Base-by-base conservation (phyloP, 2,113 vertebrate species). In the Myiozetetes cayanensis region DNA sequence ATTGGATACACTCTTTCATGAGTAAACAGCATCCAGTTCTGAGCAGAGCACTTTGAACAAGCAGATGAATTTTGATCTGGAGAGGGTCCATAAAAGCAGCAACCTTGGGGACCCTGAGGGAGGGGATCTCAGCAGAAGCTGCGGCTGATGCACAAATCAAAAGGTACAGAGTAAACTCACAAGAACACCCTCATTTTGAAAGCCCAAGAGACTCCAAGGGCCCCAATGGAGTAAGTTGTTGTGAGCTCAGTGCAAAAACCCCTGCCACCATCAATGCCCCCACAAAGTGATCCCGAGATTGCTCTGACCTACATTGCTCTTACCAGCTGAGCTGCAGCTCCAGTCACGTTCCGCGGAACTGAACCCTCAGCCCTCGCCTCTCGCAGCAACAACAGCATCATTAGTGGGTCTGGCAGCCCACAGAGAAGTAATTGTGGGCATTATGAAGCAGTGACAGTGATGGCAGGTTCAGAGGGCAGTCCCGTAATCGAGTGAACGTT, bases 231-330 rank as follows among this genome's bases (percentile, higher is more conserved):
- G 6, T 15, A 30, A 31, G 27, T 4, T 31, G 31, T 22, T 61
- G n/a, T 25, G 74, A 79, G 52, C 28, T 19, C 0, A 0, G 31
- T 31, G 22, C n/a, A n/a, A 67, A 41, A 21, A 4, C 12, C 11
- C 17, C 37, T 4, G 8, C 22, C 47, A 17, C 24, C 46, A 3
- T 24, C 14, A 30, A 39, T 10, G 62, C 22, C 53, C 58, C 49
- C 24, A 18, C 2, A 1, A 17, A 75, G 47, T 3, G 8, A n/a
- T 25, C 44, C 68, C 1, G 2, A 47, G 66, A 6, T 33, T 2
- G 25, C 65, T 11, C 78, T 97, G 94, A 94, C 96, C 95, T 88
- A 89, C 84, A 87, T 81, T 13, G 49, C 78, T 89, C 67, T 58
- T 22, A 22, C 33, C 37, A 31, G 46, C 44, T 18, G 0, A 2